phyloP scores from a whole-genome alignment of 2,113 vertebrate species.

The Rallus limicola region DNA sequence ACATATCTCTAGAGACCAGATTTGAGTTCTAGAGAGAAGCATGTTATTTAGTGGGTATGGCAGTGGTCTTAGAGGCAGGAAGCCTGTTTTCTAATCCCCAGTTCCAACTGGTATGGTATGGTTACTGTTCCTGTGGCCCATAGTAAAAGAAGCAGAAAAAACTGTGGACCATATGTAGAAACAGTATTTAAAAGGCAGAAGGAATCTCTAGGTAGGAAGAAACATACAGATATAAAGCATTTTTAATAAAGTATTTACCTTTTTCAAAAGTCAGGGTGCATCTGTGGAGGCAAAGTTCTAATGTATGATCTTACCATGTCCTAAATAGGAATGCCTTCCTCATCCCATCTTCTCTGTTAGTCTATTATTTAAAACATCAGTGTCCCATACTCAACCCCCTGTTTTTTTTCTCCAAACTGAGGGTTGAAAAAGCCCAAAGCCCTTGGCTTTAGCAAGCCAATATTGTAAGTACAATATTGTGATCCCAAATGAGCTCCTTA shows the following conservation, averaged over 20 bases:
- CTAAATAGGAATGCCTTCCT: background rate
- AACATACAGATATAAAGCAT: background rate
- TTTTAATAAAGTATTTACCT: background rate
- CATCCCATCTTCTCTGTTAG: background rate
- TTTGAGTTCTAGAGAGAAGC: background rate
- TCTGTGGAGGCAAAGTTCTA: background rate
- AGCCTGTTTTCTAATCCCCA: background rate
- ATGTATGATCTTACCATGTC: background rate
- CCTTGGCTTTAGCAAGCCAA: background rate
- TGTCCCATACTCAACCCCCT: background rate
- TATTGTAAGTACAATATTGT: background rate
- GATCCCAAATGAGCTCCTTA: background rate
- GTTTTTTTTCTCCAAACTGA: background rate
- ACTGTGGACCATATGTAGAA: fast-evolving
- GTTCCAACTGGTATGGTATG: background rate
- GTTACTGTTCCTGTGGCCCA: background rate
- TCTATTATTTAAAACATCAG: background rate
- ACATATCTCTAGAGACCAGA: background rate
- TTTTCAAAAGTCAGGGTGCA: background rate
- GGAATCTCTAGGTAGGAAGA: background rate
- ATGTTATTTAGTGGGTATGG: background rate
- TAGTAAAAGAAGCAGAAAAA: background rate
- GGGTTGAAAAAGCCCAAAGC: background rate
- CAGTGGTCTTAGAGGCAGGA: background rate
- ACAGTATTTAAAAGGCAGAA: background rate